Evolutionary conservation across 2,113 vertebrate genomes (phyloP).

Genomic region (Prunella fulvescens): DNA sequence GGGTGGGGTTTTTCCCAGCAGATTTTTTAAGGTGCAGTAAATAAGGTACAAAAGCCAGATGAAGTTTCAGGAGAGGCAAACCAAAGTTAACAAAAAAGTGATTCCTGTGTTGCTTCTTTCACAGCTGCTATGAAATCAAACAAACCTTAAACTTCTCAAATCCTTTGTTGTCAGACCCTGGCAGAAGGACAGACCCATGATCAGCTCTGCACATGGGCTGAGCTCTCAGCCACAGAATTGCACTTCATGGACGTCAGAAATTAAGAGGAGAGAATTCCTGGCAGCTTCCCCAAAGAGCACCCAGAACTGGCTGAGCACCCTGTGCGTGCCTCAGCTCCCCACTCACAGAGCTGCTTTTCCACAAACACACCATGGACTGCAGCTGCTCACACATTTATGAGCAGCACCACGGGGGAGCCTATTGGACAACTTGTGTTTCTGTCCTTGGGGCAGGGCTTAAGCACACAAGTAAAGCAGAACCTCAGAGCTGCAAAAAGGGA

Average conservation of each 20-base stretch:
- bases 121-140: background rate
- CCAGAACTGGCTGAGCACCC: background rate
- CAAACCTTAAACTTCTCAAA: background rate
- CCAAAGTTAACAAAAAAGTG: background rate
- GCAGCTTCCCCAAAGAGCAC: background rate
- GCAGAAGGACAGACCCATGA: background rate
- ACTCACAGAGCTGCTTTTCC: background rate
- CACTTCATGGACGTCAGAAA: background rate
- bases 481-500: background rate
- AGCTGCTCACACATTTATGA: background rate
- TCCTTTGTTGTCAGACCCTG: background rate
- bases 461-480: background rate
- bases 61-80: background rate
- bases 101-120: background rate
- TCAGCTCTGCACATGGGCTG: background rate
- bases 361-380: background rate
- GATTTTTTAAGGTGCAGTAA: background rate
- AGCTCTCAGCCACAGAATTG: background rate
- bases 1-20: rapidly evolving
- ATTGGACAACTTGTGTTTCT: background rate
- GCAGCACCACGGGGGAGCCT: background rate
- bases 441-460: background rate
- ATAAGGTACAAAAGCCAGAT: background rate
- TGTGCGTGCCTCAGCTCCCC: background rate
- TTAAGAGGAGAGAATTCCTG: background rate